phyloP scores from a whole-genome alignment of 2,888 invertebrate species.

The Hydrotaea diabolus region DNA sequence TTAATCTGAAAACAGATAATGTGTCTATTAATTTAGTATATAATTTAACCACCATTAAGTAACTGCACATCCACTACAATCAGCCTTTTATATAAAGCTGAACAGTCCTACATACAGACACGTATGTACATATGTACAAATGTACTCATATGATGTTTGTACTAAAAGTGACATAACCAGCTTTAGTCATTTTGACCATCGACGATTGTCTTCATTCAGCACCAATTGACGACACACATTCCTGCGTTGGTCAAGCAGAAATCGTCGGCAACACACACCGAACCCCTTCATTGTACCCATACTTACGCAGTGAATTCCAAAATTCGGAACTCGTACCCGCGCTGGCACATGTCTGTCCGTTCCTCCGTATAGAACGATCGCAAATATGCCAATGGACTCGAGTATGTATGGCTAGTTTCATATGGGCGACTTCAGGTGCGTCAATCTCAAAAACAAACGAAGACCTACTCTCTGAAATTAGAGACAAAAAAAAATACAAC shows the following conservation, averaged over 20 bases:
- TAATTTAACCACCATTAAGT: too few relatives aligned
- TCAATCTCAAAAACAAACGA: neutral
- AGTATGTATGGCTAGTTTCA: neutral
- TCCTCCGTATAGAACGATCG: neutral
- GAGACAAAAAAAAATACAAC: neutral
- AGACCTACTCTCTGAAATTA: neutral
- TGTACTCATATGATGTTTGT: neutral
- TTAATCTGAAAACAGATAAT: too few relatives aligned
- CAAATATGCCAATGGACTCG: neutral
- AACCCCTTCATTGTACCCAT: neutral
- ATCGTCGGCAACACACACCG: neutral
- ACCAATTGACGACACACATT: neutral
- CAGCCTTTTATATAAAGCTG: too few relatives aligned
- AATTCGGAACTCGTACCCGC: neutral
- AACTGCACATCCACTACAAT: too few relatives aligned
- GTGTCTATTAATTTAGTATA: too few relatives aligned
- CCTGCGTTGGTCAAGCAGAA: neutral
- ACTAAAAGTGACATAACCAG: conserved; percentile 7
- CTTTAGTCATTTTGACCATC: neutral
- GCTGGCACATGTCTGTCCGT: neutral
- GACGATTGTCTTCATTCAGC: neutral
- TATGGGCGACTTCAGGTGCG: neutral
- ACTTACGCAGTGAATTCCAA: neutral
- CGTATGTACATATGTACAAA: neutral
- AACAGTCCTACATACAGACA: neutral